Percentiles rank a stretch among this genome's conserved stretches.
Evolutionary conservation across 2,797 vertebrate genomes (phyloP).

Genomic region (Chelmon rostratus): DNA sequence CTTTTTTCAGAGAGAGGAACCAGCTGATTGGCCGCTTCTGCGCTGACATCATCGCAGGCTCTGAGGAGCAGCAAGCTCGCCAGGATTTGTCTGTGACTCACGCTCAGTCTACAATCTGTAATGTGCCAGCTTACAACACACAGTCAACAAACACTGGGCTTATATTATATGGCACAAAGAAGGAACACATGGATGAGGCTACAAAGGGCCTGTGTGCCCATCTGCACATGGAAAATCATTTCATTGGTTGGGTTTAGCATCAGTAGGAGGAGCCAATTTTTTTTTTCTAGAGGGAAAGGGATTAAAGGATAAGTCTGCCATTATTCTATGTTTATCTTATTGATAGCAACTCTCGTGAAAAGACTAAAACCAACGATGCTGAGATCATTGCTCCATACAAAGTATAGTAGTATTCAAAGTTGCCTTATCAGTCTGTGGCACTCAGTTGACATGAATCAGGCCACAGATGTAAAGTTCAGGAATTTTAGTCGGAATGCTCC

Average conservation of each 20-base stretch:
- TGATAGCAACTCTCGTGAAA: constrained; percentile 15
- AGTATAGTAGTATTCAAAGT: too few relatives aligned
- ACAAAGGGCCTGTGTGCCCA: constrained; percentile 45
- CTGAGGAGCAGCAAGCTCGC: constrained; percentile 46
- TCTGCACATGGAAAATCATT: constrained; percentile 27
- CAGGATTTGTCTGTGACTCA: constrained; percentile 69
- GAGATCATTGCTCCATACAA: neutral
- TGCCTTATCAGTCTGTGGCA: neutral
- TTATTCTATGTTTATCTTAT: neutral
- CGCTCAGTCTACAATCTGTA: constrained; percentile 50
- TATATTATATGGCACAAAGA: constrained; percentile 57
- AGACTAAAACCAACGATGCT: neutral
- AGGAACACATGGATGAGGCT: constrained; percentile 56
- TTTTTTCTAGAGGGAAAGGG: neutral
- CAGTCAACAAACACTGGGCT: constrained; percentile 63
- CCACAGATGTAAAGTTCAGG: neutral
- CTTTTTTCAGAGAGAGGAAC: constrained; percentile 37
- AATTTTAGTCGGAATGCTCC: neutral
- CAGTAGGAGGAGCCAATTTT: constrained; percentile 18
- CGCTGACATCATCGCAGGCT: constrained; percentile 56
- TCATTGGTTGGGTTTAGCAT: constrained; percentile 3
- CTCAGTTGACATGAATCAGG: neutral
- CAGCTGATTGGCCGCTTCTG: constrained; percentile 43
- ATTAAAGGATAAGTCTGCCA: constrained; percentile 2
- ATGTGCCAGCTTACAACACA: constrained; percentile 62